Evolutionary conservation across 2,113 vertebrate genomes (phyloP), one percentile per base, ranked within the genome.

Genomic region (Spermophilus dauricus): DNA sequence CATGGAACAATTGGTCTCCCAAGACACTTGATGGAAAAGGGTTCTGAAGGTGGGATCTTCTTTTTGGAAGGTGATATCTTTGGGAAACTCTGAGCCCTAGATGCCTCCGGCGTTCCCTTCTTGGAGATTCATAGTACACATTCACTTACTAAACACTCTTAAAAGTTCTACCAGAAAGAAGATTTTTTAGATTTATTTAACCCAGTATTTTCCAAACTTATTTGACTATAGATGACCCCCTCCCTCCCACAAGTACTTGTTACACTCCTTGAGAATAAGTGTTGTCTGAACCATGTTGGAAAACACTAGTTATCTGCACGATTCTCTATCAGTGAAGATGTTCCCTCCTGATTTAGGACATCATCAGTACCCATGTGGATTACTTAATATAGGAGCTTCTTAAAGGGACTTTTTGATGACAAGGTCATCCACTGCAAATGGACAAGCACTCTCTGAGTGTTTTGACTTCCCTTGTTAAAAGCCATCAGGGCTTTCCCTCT

Each of bases 101-200:
- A 34, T 65, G 37, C 22, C 12, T 30, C 30, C 13, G 32, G 73
- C 69, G 72, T 91, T 1, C 22, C 34, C 30, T 13, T 95, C 39
- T 86, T 83, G 20, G 53, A 78, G n/a, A 96, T n/a, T 78, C 34
- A 37, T 18, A 7, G 5, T 67, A 13, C 11, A 16, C 5, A 26
- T 67, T n/a, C 58, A 53, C 45, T 91, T 96, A 53, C 63, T 80
- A 30, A 94, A 89, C 30, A 81, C 8, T 72, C 86, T 94, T 58
- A 73, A 80, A 95, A 76, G 22, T 88, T 48, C 28, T 75, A 53
- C 32, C 37, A 48, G 45, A 78, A 86, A 96, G 81, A 91, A 56
- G 65, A 3, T n/a, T 48, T 9, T 26, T 92, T 56, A 72, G 34
- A 89, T 82, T 86, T 80, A 39, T 67, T 83, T 91, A 88, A 42